Base-by-base conservation (phyloP, 1,140 invertebrate genomes). In the Apis florea region DNA sequence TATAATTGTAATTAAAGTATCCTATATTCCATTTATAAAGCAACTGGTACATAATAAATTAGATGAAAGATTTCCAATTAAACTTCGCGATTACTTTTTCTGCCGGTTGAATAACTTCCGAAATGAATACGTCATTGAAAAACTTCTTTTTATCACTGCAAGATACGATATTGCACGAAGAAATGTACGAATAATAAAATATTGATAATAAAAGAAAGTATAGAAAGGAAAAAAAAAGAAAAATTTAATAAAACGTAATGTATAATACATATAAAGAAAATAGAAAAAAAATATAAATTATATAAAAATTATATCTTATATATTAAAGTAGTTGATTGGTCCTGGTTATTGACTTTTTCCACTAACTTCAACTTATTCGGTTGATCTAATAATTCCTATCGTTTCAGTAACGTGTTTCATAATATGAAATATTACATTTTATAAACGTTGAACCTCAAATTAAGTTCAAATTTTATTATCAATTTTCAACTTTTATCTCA, bases 61-160 rank as follows among this genome's bases (percentile, higher is more conserved):
- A 71, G 13, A 17, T 17, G 68, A 79, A 53, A 63, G n/a, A 19
- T 79, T 79, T 59, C 58, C 58, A 63, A 71, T 79, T 79, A 79
- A 71, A 79, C 24, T 79, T 71, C 24, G 68, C 58, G 47, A 71
- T 71, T 71, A 58, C 68, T 79, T 79, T 47, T 53, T 40, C 58
- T 47, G 58, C 21, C 54, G 21, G 15, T 40, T 49, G 9, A 15
- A 63, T 17, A 79, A 79, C 67, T 79, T 71, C 10, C 26, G 21
- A 40, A 72, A 61, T 21, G 67, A 63, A 31, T 47, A 76, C 19
- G 56, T 72, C 47, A 26, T 79, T 79, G 49, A 47, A 49, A 72
- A 61, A 72, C 31, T 63, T 79, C 53, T 47, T 21, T 26, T n/a
- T 10, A 21, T 53, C 17, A 58, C n/a, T 21, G n/a, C 2, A 40